Percentiles rank a stretch among this genome's conserved stretches.
phyloP scores from a whole-genome alignment of 2,113 vertebrate species.

The Scatophagus argus region DNA sequence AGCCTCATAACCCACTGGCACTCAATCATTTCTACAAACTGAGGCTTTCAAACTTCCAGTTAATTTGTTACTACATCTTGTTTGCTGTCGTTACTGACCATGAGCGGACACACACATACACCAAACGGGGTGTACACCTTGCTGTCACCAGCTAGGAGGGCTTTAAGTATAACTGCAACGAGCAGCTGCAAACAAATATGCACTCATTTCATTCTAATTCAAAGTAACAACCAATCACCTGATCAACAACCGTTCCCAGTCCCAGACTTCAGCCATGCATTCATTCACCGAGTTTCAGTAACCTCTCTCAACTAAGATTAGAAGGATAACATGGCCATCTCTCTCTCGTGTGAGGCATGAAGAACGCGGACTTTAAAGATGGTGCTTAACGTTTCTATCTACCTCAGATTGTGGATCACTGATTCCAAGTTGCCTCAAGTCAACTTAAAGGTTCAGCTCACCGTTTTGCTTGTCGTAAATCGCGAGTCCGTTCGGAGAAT shows the following conservation, averaged over 20 bases:
- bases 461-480: slow-evolving; percentile 49
- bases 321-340: slow-evolving; percentile 48
- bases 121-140: not conserved
- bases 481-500: slow-evolving; percentile 32
- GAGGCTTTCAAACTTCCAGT: not conserved
- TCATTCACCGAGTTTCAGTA: not conserved
- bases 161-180: not conserved
- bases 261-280: not conserved
- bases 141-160: slow-evolving; percentile 8
- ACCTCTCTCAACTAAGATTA: not conserved
- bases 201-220: not conserved
- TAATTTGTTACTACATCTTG: not conserved
- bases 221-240: not conserved
- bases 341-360: slow-evolving; percentile 45
- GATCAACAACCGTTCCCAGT: not conserved
- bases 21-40: not conserved
- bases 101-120: not conserved
- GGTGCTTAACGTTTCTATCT: slow-evolving; percentile 45
- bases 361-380: slow-evolving; percentile 71
- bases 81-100: slow-evolving; percentile 14
- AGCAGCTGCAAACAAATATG: not conserved
- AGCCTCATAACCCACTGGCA: not conserved
- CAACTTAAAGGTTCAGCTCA: slow-evolving; percentile 50
- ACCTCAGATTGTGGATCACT: slow-evolving; percentile 17
- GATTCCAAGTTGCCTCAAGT: slow-evolving; percentile 35